These are phyloP conservation scores for Plutella xylostella DNA, from an alignment of 2,888 invertebrate species.

Conservation along the genomic window DNA sequence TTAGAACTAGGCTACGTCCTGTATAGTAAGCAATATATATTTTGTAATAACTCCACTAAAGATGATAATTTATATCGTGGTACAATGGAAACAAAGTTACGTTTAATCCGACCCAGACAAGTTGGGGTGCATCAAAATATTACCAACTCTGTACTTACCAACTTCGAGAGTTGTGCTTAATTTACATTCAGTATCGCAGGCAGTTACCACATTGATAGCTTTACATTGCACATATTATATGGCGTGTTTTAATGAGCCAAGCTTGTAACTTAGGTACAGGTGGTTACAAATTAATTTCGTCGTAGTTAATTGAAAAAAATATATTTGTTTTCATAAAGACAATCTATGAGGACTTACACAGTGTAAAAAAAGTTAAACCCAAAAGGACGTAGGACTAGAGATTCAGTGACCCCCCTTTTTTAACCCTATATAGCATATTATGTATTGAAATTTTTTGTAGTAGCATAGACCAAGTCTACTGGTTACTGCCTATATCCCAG, in stretches of 20 bases:
- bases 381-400: too few relatives aligned
- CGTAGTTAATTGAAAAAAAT: not conserved
- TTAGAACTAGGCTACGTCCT: too few relatives aligned
- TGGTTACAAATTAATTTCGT: not conserved
- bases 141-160: slow-evolving; percentile 37
- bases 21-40: too few relatives aligned
- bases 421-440: too few relatives aligned
- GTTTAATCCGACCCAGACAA: slow-evolving; percentile 32
- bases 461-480: too few relatives aligned
- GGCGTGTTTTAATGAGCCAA: slow-evolving; percentile 16
- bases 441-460: too few relatives aligned
- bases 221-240: slow-evolving; percentile 13
- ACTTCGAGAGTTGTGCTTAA: slow-evolving; percentile 30
- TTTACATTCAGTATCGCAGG: slow-evolving; percentile 16
- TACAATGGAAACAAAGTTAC: slow-evolving; percentile 26
- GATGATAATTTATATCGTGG: too few relatives aligned
- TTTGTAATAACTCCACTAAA: too few relatives aligned
- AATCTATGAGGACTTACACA: too few relatives aligned
- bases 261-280: not conserved
- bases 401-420: too few relatives aligned
- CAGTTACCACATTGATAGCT: slow-evolving; percentile 1
- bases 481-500: not conserved
- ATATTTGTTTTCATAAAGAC: too few relatives aligned
- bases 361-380: too few relatives aligned
- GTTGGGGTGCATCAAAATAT: slow-evolving; percentile 50